These are phyloP conservation scores for Pseudachorutes palmiensis DNA, from an alignment of 1,140 invertebrate species.

Conservation along the genomic window DNA sequence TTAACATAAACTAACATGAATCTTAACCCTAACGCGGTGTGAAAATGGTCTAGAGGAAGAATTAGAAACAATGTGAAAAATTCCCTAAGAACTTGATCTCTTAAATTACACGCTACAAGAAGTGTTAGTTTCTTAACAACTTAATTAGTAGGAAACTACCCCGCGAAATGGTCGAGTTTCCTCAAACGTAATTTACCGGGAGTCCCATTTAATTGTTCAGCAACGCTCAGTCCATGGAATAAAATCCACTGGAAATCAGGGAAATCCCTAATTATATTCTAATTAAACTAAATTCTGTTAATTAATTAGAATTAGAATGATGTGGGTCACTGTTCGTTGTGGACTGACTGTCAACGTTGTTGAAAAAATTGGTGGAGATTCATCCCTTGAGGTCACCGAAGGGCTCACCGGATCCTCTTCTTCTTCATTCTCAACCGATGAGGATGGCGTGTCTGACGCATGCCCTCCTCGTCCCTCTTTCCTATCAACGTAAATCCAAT, in stretches of 20 bases:
- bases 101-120: no score
- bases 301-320: conserved; percentile 34
- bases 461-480: conserved; percentile 15
- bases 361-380: conserved; percentile 33
- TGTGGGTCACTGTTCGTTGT: conserved; percentile 39
- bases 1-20: no score
- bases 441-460: conserved; percentile 14
- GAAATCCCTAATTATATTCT: no score
- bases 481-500: conserved; percentile 39
- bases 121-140: no score
- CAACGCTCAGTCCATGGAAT: conserved; percentile 9
- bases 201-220: conserved; percentile 10
- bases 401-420: conserved; percentile 20
- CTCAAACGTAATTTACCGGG: conserved; percentile 9
- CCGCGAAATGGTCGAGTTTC: no score
- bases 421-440: conserved; percentile 31
- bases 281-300: no score
- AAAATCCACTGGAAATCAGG: no score
- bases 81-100: background rate
- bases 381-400: conserved; percentile 34
- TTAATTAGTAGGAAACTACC: no score
- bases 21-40: no score
- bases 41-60: conserved; percentile 86
- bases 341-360: conserved; percentile 38
- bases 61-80: conserved; percentile 84